Base-by-base conservation (phyloP, 2,888 invertebrate species). In the Brachyopa scutellaris region DNA sequence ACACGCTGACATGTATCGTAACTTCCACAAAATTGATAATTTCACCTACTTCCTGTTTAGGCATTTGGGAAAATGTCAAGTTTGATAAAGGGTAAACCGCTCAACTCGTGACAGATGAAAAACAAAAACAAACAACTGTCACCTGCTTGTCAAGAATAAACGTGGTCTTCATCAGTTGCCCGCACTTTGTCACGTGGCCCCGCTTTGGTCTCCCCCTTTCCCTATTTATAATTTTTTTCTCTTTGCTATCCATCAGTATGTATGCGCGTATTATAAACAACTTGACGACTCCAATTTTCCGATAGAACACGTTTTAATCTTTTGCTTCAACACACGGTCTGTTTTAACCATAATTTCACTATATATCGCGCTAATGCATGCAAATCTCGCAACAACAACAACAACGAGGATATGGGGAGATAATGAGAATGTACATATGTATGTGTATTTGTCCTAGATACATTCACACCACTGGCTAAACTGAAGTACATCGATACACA, bases 221-320 rank as follows among this genome's bases (percentile, higher is more conserved):
- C 3, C n/a, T n/a, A 1, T 15, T 8, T 15, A 11, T 23, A 49
- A 38, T 33, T 21, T 19, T 45, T 47, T 62, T 61, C n/a, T 57
- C 21, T 1, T n/a, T 42, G 19, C 40, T 69, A 7, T 49, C 23
- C 53, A 15, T 62, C 23, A 51, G 59, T 45, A 53, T 49, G n/a
- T 49, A 42, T 29, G n/a, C n/a, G n/a, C n/a, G 26, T 26, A 42
- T 31, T 33, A 45, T 36, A 57, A 51, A 67, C 45, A 51, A 45
- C 26, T 33, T 51, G 31, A 42, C 8, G 42, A 29, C 21, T 61
- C 45, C 88, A 88, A 89, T 89, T 87, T 85, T 77, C 84, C 86
- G 89, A 89, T 89, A 89, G 87, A 87, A 87, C 89, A 89, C 89
- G 89, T 88, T 89, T 87, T 87, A 88, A 89, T 88, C 87, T 88